Percentiles rank a stretch among this genome's conserved stretches.
These are phyloP conservation scores for Polypterus senegalus DNA, from an alignment of 2,113 vertebrate species.

Conservation along the genomic window DNA sequence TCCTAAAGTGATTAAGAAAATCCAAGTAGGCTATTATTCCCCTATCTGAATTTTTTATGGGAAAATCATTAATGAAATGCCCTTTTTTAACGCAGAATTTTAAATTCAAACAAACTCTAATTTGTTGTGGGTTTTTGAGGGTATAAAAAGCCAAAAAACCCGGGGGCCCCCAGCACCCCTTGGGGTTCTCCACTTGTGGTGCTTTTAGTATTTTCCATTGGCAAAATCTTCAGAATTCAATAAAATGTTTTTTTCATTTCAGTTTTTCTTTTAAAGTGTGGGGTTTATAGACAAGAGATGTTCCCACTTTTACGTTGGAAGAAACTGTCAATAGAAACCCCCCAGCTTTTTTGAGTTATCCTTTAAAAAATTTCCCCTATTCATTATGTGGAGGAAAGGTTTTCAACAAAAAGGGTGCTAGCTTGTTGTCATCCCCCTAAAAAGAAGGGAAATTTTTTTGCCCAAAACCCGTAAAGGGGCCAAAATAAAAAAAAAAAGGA, in stretches of 20 bases:
- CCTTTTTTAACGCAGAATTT: conserved; percentile 9
- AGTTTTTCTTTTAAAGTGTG: neutral
- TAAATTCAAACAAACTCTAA: too few relatives aligned
- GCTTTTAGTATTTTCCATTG: neutral
- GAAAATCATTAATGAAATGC: conserved; percentile 9
- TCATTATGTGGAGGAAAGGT: neutral
- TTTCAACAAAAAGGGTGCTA: neutral
- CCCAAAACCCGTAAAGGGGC: neutral
- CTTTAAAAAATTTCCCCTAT: neutral
- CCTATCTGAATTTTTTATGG: conserved; percentile 8
- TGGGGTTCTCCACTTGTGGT: neutral
- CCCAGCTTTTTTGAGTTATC: neutral
- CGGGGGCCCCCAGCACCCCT: conserved; percentile 5
- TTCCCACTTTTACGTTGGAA: neutral
- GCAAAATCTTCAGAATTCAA: neutral
- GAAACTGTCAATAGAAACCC: neutral
- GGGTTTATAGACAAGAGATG: neutral
- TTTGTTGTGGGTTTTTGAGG: conserved; percentile 1
- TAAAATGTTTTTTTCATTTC: neutral
- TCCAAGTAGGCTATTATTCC: conserved; percentile 4
- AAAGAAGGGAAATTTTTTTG: neutral
- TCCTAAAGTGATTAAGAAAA: conserved; percentile 4
- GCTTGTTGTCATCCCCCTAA: neutral
- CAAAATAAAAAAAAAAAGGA: too few relatives aligned
- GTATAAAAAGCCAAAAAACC: neutral